These are phyloP conservation scores for Aplochiton taeniatus DNA, from an alignment of 2,797 vertebrate species.

Conservation along the genomic window DNA sequence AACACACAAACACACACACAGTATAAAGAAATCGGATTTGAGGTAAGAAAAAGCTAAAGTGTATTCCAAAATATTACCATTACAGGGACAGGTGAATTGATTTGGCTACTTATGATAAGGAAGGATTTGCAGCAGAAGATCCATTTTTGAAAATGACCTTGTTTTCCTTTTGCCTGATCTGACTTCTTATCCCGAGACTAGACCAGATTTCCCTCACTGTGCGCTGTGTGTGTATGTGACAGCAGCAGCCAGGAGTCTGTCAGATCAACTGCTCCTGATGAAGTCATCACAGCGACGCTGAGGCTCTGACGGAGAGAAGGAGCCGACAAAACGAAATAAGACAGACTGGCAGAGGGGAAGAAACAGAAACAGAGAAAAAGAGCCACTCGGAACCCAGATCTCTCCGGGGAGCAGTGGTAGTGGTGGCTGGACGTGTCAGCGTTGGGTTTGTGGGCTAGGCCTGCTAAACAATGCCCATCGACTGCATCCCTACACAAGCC, in stretches of 20 bases:
- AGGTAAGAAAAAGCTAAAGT: too few relatives aligned
- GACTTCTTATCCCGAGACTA: too few relatives aligned
- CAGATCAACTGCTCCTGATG: conserved; percentile 10
- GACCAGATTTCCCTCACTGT: neutral
- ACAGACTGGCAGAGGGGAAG: conserved; percentile 23
- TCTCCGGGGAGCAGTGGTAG: conserved; percentile 26
- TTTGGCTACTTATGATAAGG: too few relatives aligned
- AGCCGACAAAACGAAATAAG: conserved; percentile 7
- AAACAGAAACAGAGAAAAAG: conserved; percentile 23
- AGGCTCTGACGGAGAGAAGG: neutral
- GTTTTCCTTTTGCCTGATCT: too few relatives aligned
- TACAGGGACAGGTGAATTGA: too few relatives aligned
- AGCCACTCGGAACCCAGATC: conserved; percentile 6
- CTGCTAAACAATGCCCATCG: conserved; percentile 49
- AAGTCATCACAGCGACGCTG: conserved; percentile 28
- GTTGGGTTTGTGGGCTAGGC: conserved; percentile 42
- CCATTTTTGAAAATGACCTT: too few relatives aligned
- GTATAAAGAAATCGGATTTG: too few relatives aligned
- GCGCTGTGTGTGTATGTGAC: too few relatives aligned
- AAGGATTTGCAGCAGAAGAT: too few relatives aligned
- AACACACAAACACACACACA: neutral
- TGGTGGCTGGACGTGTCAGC: conserved; percentile 29
- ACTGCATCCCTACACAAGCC: conserved; percentile 39
- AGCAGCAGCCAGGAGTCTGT: neutral
- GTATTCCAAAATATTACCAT: too few relatives aligned